Base-by-base conservation (phyloP, 2,888 invertebrate genomes). In the Cancer borealis region DNA sequence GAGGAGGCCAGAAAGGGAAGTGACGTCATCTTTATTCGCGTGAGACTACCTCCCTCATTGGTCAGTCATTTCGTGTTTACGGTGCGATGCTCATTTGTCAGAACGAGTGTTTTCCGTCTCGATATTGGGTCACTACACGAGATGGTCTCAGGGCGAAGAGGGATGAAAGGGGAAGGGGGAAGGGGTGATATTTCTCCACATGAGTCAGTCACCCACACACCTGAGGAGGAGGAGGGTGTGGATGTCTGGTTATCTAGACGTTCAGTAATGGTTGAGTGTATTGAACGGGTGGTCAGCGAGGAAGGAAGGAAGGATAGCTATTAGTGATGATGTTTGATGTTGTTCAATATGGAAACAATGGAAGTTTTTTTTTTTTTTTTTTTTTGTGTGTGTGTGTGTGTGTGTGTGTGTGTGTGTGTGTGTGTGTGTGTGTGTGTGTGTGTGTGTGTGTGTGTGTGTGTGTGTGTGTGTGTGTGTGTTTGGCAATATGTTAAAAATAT, bases 31-130 rank as follows among this genome's bases (percentile, higher is more conserved):
- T 10, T 17, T n/a, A 17, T 39, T 84, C 39, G 39, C 39, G 84
- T 84, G 30, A 30, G 12, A 14, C 12, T 30, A 12, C 12, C 39
- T 0, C 84, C 84, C 84, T 84, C 84, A 84, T 84, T 84, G 30
- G 84, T n/a, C 84, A 39, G n/a, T 39, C 26, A 39, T 84, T 39
- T 79, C 79, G 26, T 84, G 39, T 84, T 84, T 84, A 39, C 84
- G 39, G 8, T 8, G 84, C 39, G 84, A 84, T 84, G 84, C 39
- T 84, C 84, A 84, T 84, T 84, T 84, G 84, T 84, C 73, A 79
- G 73, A 8, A 39, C 14, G 39, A 84, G 84, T 84, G 84, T 84
- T 84, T 84, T 39, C 8, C 84, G 10, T 84, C 39, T 12, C 39
- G 14, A 30, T 39, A 84, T 84, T 84, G 84, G 84, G 30, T 39